Evolutionary conservation across 2,888 invertebrate genomes (phyloP), one percentile per base, ranked within the genome.

Genomic region (Eupithecia exiguata): DNA sequence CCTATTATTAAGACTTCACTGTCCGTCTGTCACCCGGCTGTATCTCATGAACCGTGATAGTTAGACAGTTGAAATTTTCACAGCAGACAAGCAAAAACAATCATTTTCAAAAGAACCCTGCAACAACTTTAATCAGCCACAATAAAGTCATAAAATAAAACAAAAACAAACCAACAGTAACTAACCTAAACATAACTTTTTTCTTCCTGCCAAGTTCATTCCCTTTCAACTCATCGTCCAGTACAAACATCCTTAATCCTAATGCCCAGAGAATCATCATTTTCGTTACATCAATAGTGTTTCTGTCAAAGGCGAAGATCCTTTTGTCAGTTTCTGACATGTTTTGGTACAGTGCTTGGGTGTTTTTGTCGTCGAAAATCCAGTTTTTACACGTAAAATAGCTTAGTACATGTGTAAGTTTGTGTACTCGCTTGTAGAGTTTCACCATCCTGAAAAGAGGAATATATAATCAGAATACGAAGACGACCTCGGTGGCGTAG

Each of bases 231-330:
- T 38, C 25, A 66, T 66, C 66, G 7, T 66, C 16, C 14, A 66
- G 3, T 40, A 66, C 14, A 40, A 40, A 66, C 40, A 25, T 40
- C 25, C 66, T 66, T 14, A 66, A 10, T 3, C 66, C 66, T 40
- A 66, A 38, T 14, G 43, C 18, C 66, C 66, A 66, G 5, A 66
- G 7, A 66, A 66, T 38, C 66, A 66, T 21, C 66, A 66, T 66
- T 66, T 66, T 25, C 6, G 38, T 14, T 6, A 14, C 40, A 25
- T 66, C 38, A 16, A 66, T 40, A 12, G 12, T 18, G 12, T 66
- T 40, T 66, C 66, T 66, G 40, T 66, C 40, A n/a, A 66, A 66
- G 5, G n/a, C 40, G 16, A 66, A 66, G 5, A 66, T 66, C 6
- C 1, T 16, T 66, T 16, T 66, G 40, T 66, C 66, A 66, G 1